Base-by-base conservation (phyloP, 2,113 vertebrate genomes). In the Apteryx owenii region DNA sequence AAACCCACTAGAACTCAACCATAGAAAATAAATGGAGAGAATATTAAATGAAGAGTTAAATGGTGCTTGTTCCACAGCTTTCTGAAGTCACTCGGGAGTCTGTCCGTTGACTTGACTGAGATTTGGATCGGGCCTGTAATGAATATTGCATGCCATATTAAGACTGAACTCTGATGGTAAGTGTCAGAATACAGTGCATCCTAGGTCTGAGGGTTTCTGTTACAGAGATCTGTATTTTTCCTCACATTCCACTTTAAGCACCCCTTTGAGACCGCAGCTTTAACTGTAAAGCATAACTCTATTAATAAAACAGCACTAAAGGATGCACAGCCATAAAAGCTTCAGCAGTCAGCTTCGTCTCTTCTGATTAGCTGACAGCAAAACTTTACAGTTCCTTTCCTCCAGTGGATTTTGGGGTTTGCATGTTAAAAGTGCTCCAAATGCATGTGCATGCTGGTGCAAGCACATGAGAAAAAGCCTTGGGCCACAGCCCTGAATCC, bases 91-190 rank as follows among this genome's bases (percentile, higher is more conserved):
- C 62, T 33, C 7, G 14, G 42, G 68, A 85, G 5, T 23, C n/a
- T 4, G 5, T 26, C 14, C 6, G 5, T 38, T 8, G n/a, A 3
- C 51, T 25, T 2, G 1, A 50, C 14, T 1, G 42, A 50, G 48
- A 48, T 70, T 36, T 38, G 61, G 61, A 6, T 31, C 3, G 1
- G 44, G 68, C 31, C 60, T 23, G 46, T 9, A 1, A 23, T 13
- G 33, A 20, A 12, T 20, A 3, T 1, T 28, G 40, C 12, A 60
- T n/a, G 44, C 40, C 17, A 18, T 60, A 5, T 1, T 28, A 40
- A 29, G 53, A 25, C 72, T 82, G 33, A 65, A 64, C 16, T 22
- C 60, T 1, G 3, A 19, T 12, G 19, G 12, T 10, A 38, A 42
- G 38, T 19, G 58, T 44, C 23, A 12, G 66, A 48, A 56, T 15